phyloP scores from a whole-genome alignment of 2,113 vertebrate species.

The Hystrix brachyura region DNA sequence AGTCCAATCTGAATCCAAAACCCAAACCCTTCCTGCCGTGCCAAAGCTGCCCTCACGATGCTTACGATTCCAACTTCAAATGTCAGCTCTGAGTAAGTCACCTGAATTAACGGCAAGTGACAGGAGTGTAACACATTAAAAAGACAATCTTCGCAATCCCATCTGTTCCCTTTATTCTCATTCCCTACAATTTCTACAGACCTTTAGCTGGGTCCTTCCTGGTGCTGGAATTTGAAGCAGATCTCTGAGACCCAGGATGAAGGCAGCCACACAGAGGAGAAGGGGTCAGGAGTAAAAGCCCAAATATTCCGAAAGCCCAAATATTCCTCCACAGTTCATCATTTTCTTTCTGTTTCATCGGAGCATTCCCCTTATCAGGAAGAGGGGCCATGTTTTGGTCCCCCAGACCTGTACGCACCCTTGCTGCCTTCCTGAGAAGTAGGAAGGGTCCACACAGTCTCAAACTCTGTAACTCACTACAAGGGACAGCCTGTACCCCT shows the following conservation, averaged over 20 bases:
- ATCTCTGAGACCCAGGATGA: too few relatives aligned
- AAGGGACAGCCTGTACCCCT: not conserved
- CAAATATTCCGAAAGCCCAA: not conserved
- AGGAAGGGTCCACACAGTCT: not conserved
- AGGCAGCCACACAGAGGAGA: not conserved
- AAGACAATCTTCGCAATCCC: not conserved
- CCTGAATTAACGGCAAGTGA: not conserved
- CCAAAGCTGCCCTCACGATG: not conserved
- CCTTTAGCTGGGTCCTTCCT: not conserved
- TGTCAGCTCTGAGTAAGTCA: not conserved
- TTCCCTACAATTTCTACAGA: not conserved
- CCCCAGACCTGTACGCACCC: not conserved
- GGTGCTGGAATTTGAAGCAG: not conserved
- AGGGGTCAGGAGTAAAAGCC: not conserved
- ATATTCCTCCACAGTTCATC: not conserved
- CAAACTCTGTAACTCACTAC: not conserved
- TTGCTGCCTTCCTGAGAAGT: not conserved
- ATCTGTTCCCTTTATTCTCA: not conserved
- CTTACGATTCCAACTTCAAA: not conserved
- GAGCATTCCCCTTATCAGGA: not conserved
- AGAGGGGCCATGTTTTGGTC: not conserved
- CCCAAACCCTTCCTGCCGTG: not conserved
- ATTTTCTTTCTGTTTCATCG: not conserved
- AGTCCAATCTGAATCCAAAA: not conserved
- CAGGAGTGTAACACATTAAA: not conserved